Evolutionary conservation across 2,888 invertebrate species (phyloP), one percentile per base, ranked within the genome.

Genomic region (Mesoligia furuncula): DNA sequence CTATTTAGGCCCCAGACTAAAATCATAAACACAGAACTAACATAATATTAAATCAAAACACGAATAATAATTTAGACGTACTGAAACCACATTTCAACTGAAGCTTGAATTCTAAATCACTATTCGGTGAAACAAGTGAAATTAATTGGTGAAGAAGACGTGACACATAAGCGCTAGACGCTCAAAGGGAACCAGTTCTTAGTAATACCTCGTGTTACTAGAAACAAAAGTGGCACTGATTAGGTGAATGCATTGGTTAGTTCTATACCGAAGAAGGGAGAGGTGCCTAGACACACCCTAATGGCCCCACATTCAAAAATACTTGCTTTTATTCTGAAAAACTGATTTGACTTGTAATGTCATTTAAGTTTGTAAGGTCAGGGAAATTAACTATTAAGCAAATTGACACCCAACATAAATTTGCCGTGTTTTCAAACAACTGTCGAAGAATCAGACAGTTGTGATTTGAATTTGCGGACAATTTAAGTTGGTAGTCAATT

Each of bases 41-140:
- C 0, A 11, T 64, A n/a, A 36, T 66, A 61, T 39, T n/a, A 45
- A 70, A 48, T 83, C 54, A 48, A 62, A 61, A 71, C 13, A 36
- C 5, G 39, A 66, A 39, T 79, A 73, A 27, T n/a, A 36, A 45
- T 67, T 31, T 36, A 71, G 17, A 11, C 17, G 0, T 59, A 39
- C n/a, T 51, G 27, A 45, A 69, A 57, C 15, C 51, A 31, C 24
- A 54, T n/a, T 54, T 45, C 20, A 31, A 42, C 15, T 42, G 51
- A 27, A 83, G 36, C 42, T 59, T 59, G 62, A 72, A 42, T 48
- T 65, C 20, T 51, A 31, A 62, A 24, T 66, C 27, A 65, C 27
- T 79, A 73, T 80, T 85, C 51, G 64, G 39, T 54, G 59, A 64
- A 36, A 39, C 17, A 70, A 2, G 3, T 74, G 15, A 51, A 39